phyloP scores from a whole-genome alignment of 2,888 invertebrate genomes.

The Anaspis maculata region DNA sequence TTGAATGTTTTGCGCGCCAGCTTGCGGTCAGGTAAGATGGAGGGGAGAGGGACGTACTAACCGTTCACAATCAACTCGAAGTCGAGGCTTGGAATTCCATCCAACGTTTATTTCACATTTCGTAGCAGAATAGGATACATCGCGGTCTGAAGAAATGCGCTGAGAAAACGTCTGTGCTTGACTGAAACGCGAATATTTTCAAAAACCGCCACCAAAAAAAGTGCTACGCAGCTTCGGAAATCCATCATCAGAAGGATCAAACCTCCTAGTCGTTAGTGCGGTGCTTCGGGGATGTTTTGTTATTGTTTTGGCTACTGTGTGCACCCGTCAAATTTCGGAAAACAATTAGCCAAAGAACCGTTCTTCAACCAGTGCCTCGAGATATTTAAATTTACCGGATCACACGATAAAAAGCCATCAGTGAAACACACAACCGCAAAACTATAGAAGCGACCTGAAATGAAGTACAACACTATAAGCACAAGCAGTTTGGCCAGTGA shows the following conservation, averaged over 20 bases:
- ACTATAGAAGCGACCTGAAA: no score
- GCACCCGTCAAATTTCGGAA: no score
- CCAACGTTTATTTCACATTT: constrained; percentile 28
- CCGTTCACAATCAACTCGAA: constrained; percentile 29
- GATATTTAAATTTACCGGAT: no score
- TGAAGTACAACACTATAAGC: constrained; percentile 58
- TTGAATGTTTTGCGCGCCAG: constrained; percentile 20
- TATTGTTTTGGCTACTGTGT: no score
- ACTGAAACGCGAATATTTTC: neutral
- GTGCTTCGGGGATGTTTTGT: no score
- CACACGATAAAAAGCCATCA: no score
- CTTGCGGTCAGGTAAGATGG: constrained; percentile 31
- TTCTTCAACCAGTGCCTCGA: no score
- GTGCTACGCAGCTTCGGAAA: no score
- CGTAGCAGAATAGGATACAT: constrained; percentile 20
- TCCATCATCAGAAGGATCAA: no score
- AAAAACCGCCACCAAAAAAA: no score
- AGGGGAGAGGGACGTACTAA: constrained; percentile 28
- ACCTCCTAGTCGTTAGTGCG: neutral
- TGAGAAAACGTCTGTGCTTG: neutral
- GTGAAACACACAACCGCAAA: no score
- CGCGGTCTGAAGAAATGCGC: neutral
- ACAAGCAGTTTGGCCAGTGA: constrained; percentile 60
- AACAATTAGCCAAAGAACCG: no score
- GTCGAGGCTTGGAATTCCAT: constrained; percentile 32